Base-by-base conservation (phyloP, 2,797 vertebrate species). In the Xiphophorus birchmanni region DNA sequence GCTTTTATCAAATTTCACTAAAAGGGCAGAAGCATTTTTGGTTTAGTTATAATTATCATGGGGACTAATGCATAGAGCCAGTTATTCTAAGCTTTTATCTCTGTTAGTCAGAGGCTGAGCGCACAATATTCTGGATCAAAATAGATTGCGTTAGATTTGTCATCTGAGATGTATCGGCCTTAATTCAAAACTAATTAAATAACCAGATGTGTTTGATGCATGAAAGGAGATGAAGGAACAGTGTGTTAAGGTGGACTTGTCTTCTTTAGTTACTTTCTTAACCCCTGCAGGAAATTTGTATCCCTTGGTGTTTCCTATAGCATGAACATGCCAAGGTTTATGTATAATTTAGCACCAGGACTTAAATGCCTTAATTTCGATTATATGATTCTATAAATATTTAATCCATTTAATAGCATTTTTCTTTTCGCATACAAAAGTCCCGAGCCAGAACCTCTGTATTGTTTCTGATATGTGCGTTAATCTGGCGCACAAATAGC, bases 1-100 rank as follows among this genome's bases (percentile, higher is more conserved):
- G 63, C 82, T 82, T 73, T 92, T 87, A 87, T 80, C 76, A 80
- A 45, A 90, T 89, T 76, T 80, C 77, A 74, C 29, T 58, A 21
- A 86, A 54, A 40, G 72, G 73, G 63, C 56, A 15, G 4, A 87
- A 87, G 86, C 76, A 75, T 82, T 84, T 48, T 29, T 11, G 45
- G 50, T 48, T 56, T 76, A 83, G 84, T 79, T 75, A 35, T 40
- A 74, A 80, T 86, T 77, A 80, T 83, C 76, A 74, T 35, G 37
- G 26, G 54, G 72, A 74, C 73, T 79, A 82, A 87, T 87, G 79
- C 75, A 75, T 18, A 80, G 58, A 60, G 78, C 75, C 84, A 78
- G 40, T 54, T 58, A 76, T 83, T 76, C 76, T 76, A 37, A 5
- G 40, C 23, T 71, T 77, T 26, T 47, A 80, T 85, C 42, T 84